Conservation (phyloP, 1,140 invertebrate genomes). For the Psilanteris sp. region DNA sequence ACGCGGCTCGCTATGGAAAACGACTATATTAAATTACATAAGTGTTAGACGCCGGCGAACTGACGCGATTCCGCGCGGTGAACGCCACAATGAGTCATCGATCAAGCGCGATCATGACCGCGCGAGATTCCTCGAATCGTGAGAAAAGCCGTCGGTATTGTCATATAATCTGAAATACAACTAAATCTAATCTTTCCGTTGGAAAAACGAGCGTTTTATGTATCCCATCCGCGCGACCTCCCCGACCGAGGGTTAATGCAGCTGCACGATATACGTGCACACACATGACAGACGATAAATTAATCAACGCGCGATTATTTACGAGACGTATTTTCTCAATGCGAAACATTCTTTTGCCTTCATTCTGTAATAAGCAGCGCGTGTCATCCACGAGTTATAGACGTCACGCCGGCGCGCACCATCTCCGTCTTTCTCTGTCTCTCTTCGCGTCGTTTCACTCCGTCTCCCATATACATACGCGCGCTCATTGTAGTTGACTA, state of each 20-base stretch:
- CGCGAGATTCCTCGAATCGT: slow-evolving; percentile 36
- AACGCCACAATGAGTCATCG: slow-evolving; percentile 22
- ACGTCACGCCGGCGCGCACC: slow-evolving; percentile 36
- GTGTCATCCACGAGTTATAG: slow-evolving; percentile 60
- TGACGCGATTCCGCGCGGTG: neutral
- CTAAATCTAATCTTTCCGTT: slow-evolving; percentile 10
- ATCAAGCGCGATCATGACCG: slow-evolving; percentile 13
- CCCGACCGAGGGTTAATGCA: slow-evolving; percentile 26
- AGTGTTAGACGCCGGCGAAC: neutral
- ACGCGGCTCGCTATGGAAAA: too few species aligned
- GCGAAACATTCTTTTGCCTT: slow-evolving; percentile 56
- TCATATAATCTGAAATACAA: slow-evolving; percentile 14
- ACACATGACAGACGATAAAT: slow-evolving; percentile 53
- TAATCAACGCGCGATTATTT: slow-evolving; percentile 58
- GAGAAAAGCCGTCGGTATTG: slow-evolving; percentile 34
- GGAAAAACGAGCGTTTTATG: slow-evolving; percentile 30
- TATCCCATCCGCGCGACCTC: slow-evolving; percentile 29
- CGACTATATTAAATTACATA: neutral
- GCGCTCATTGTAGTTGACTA: slow-evolving; percentile 51
- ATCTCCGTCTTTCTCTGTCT: slow-evolving; percentile 20
- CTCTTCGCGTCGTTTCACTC: slow-evolving; percentile 3
- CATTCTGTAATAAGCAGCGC: slow-evolving; percentile 57
- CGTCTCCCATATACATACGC: slow-evolving; percentile 21
- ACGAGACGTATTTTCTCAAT: slow-evolving; percentile 56
- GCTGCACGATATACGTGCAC: slow-evolving; percentile 37